Evolutionary conservation across 1,140 invertebrate genomes (phyloP).

Genomic region (Daktulosphaira vitifoliae): DNA sequence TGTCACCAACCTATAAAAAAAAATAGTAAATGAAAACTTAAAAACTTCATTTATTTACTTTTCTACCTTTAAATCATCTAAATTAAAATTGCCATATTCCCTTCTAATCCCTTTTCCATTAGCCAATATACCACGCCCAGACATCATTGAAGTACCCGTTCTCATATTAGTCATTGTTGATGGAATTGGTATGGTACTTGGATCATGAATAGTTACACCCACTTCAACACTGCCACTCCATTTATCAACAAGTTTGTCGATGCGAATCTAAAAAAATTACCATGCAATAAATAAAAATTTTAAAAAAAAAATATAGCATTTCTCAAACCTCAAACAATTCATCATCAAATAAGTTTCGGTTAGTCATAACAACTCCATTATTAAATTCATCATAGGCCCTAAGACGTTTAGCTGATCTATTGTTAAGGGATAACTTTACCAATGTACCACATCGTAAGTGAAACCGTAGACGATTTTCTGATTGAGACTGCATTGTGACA

Average conservation of each 20-base stretch:
- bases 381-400: constrained; percentile 89
- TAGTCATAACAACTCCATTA: constrained; percentile 87
- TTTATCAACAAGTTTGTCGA: constrained; percentile 83
- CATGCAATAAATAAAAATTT: not conserved
- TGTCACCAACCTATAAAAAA: constrained; percentile 66
- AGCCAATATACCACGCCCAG: constrained; percentile 85
- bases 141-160: constrained; percentile 94
- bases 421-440: constrained; percentile 76
- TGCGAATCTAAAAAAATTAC: constrained; percentile 55
- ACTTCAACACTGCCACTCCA: constrained; percentile 92
- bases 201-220: constrained; percentile 89
- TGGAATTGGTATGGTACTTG: constrained; percentile 78
- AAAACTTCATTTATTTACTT: not conserved
- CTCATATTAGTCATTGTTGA: constrained; percentile 97
- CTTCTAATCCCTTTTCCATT: constrained; percentile 86
- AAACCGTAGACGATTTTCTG: constrained; percentile 47
- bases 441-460: constrained; percentile 79
- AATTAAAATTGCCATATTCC: constrained; percentile 89
- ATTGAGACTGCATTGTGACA: not conserved
- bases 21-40: not conserved
- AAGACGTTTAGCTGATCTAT: constrained; percentile 73
- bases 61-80: constrained; percentile 77
- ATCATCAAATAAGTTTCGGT: constrained; percentile 72
- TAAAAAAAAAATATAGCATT: not conserved
- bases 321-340: constrained; percentile 79